A percentile compares a stretch with the other conserved stretches of the same genome.
These are phyloP conservation scores for Miniopterus natalensis DNA, from an alignment of 2,113 vertebrate genomes.

Conservation along the genomic window DNA sequence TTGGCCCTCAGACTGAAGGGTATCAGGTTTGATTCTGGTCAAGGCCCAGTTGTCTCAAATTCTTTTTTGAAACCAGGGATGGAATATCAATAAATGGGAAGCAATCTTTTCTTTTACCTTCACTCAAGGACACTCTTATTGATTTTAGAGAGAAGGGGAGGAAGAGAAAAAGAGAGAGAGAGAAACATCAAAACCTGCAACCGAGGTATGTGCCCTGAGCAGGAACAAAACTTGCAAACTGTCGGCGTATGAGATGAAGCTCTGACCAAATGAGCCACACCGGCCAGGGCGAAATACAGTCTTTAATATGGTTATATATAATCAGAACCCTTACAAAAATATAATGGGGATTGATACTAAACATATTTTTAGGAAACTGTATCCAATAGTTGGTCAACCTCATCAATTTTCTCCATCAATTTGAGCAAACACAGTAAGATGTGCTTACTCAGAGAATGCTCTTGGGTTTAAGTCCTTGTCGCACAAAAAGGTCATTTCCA, in stretches of 20 bases:
- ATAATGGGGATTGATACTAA: neutral
- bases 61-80: neutral
- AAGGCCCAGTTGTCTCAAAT: neutral
- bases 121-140: neutral
- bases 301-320: neutral
- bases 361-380: neutral
- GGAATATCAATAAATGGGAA: constrained; percentile 9
- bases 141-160: neutral
- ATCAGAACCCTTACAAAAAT: constrained; percentile 26
- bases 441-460: neutral
- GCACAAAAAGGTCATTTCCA: neutral
- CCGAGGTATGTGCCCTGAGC: neutral
- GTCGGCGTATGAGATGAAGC: neutral
- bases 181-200: neutral
- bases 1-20: too few species aligned
- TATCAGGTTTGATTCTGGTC: neutral
- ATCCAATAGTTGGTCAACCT: neutral
- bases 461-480: neutral
- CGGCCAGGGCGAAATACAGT: neutral
- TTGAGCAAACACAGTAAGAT: neutral
- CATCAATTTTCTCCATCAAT: neutral
- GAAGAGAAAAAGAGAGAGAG: neutral
- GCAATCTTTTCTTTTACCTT: neutral
- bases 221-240: neutral
- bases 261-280: neutral